Evolutionary conservation across 1,140 invertebrate species (phyloP).

Genomic region (Plectrocnemia conspersa): DNA sequence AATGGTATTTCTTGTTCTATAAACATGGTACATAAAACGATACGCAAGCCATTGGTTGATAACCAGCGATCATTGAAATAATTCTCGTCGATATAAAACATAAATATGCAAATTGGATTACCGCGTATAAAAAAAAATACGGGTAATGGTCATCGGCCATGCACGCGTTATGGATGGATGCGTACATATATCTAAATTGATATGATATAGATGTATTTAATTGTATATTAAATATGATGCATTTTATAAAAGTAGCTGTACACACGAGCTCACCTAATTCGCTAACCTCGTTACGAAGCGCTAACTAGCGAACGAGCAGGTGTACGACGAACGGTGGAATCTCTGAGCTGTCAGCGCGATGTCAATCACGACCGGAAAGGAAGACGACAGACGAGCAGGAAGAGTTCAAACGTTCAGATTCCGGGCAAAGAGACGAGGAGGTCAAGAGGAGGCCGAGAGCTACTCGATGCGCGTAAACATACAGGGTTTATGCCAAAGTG

Average conservation of each 20-base stretch:
- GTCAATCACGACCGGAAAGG: conserved; percentile 27
- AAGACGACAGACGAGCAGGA: conserved; percentile 24
- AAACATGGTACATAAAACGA: conserved; percentile 4
- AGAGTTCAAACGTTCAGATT: not conserved
- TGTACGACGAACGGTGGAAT: conserved; percentile 11
- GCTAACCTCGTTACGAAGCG: conserved; percentile 10
- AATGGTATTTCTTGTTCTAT: too few relatives aligned
- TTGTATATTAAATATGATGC: too few relatives aligned
- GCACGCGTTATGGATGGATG: not conserved
- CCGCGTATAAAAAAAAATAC: conserved; percentile 15
- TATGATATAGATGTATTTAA: too few relatives aligned
- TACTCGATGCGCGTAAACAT: too few relatives aligned
- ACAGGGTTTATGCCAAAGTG: too few relatives aligned
- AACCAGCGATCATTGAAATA: conserved; percentile 5
- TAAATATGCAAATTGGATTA: conserved; percentile 13
- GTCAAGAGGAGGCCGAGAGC: too few relatives aligned
- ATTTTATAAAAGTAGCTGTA: too few relatives aligned
- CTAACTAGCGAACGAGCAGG: conserved; percentile 5
- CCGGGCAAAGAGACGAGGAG: not conserved
- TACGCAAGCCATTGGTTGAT: conserved; percentile 1
- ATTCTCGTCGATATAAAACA: conserved; percentile 12
- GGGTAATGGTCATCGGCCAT: conserved; percentile 6
- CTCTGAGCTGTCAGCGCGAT: conserved; percentile 20
- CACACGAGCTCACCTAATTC: conserved; percentile 10
- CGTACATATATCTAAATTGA: not conserved